These are phyloP conservation scores for Sitodiplosis mosellana DNA, from an alignment of 1,140 invertebrate species.

Conservation along the genomic window DNA sequence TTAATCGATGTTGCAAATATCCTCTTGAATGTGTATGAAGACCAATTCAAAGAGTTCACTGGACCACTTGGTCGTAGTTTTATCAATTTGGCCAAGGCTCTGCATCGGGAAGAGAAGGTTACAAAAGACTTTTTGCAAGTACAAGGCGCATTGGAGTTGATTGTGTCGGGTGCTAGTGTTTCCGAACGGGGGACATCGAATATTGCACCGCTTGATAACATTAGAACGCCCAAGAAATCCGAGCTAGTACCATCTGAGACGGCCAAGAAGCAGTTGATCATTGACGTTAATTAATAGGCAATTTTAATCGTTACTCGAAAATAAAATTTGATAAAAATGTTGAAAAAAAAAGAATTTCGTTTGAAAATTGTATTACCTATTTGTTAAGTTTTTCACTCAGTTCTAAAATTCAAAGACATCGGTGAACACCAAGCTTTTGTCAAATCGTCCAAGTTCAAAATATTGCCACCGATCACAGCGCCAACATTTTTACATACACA, in stretches of 20 bases:
- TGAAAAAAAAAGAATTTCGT: no score
- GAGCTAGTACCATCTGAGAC: conserved; percentile 33
- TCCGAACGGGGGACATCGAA: conserved; percentile 3
- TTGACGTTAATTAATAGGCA: conserved; percentile 33
- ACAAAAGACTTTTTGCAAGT: conserved; percentile 37
- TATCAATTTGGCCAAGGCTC: conserved; percentile 33
- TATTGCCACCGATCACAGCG: no score
- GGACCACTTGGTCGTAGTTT: conserved; percentile 38
- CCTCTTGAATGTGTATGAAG: conserved; percentile 55
- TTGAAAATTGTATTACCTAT: no score
- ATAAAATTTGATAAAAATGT: no score
- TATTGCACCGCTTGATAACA: conserved; percentile 12
- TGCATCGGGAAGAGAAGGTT: conserved; percentile 47
- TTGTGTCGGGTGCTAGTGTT: conserved; percentile 36
- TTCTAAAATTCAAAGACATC: no score
- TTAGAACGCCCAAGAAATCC: conserved; percentile 20
- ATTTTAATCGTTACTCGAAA: no score
- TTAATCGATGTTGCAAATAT: conserved; percentile 53
- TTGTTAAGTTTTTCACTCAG: no score
- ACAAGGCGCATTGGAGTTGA: conserved; percentile 47
- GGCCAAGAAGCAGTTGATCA: conserved; percentile 38
- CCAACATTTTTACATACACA: no score
- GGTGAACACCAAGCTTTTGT: no score
- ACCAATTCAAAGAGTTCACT: conserved; percentile 32
- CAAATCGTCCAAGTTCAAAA: no score